phyloP scores from a whole-genome alignment of 1,140 invertebrate genomes.

The Leptonema lineaticorne region DNA sequence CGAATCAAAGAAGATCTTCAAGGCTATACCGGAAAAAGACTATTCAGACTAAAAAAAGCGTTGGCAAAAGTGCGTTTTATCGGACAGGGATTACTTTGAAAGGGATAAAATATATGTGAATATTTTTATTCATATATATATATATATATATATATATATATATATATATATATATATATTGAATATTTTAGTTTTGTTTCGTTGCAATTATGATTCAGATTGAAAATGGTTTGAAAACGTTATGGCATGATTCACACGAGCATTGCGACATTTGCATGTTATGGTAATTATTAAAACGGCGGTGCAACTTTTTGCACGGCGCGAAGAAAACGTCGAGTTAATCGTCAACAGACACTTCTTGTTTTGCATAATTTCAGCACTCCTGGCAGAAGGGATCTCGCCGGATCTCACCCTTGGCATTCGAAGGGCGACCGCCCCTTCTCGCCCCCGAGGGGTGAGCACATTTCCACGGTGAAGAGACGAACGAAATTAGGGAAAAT shows the following conservation, averaged over 20 bases:
- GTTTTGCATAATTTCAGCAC: slow-evolving; percentile 22
- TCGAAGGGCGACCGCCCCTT: not conserved
- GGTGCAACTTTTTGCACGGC: slow-evolving; percentile 13
- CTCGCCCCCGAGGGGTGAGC: not conserved
- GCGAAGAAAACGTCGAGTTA: slow-evolving; percentile 9
- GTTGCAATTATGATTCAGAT: not conserved
- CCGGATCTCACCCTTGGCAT: not conserved
- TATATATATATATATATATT: not conserved
- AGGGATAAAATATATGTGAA: too few relatives aligned
- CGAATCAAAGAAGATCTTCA: too few relatives aligned
- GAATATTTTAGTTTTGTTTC: not conserved
- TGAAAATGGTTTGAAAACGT: not conserved
- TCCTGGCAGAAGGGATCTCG: not conserved
- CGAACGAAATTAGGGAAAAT: slow-evolving; percentile 23
- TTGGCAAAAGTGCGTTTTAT: too few relatives aligned
- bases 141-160: not conserved
- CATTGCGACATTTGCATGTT: slow-evolving; percentile 27
- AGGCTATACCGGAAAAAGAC: too few relatives aligned
- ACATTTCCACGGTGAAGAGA: not conserved
- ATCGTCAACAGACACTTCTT: slow-evolving; percentile 17
- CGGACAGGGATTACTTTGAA: too few relatives aligned
- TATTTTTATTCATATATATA: too few relatives aligned
- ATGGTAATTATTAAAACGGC: slow-evolving; percentile 8
- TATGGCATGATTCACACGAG: too few relatives aligned
- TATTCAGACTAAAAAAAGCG: too few relatives aligned